Evolutionary conservation across 2,113 vertebrate genomes (phyloP).

Genomic region (Rhinichthys klamathensis): DNA sequence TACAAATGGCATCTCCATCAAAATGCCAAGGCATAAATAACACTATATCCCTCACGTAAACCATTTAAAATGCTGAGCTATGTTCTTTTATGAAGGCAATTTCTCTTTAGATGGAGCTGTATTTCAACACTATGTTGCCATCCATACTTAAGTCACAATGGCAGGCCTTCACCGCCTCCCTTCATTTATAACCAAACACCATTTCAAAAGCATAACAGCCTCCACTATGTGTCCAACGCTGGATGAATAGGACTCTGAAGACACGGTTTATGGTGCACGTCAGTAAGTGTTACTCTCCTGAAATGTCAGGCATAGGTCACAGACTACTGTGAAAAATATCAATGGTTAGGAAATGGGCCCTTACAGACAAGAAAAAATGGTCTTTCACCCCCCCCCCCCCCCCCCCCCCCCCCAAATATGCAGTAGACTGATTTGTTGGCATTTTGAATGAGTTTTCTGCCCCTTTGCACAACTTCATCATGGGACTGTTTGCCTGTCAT

Average conservation of each 20-base stretch:
- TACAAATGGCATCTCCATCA: slow-evolving; percentile 34
- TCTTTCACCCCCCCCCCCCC: slow-evolving; percentile 19
- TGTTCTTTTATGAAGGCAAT: slow-evolving; percentile 48
- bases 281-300: slow-evolving; percentile 51
- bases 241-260: slow-evolving; percentile 68
- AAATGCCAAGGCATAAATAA: slow-evolving; percentile 2
- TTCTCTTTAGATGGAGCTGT: slow-evolving; percentile 39
- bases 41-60: slow-evolving; percentile 17
- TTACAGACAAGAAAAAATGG: slow-evolving; percentile 53
- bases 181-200: slow-evolving; percentile 36
- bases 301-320: slow-evolving; percentile 73
- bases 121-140: slow-evolving; percentile 47
- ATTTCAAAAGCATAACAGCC: slow-evolving; percentile 34
- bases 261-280: slow-evolving; percentile 51
- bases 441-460: slow-evolving; percentile 60
- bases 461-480: slow-evolving; percentile 52
- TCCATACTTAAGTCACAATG: slow-evolving; percentile 38
- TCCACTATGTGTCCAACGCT: slow-evolving; percentile 29
- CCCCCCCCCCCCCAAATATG: slow-evolving; percentile 18
- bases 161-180: neutral
- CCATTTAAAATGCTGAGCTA: slow-evolving; percentile 40
- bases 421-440: slow-evolving; percentile 62
- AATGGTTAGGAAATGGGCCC: slow-evolving; percentile 54
- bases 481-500: slow-evolving; percentile 38
- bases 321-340: slow-evolving; percentile 42